Evolutionary conservation across 53 echinoderm and acorn worm genomes (phyloP), one percentile per base, ranked within the genome.

Genomic region (Stichopus horrens): DNA sequence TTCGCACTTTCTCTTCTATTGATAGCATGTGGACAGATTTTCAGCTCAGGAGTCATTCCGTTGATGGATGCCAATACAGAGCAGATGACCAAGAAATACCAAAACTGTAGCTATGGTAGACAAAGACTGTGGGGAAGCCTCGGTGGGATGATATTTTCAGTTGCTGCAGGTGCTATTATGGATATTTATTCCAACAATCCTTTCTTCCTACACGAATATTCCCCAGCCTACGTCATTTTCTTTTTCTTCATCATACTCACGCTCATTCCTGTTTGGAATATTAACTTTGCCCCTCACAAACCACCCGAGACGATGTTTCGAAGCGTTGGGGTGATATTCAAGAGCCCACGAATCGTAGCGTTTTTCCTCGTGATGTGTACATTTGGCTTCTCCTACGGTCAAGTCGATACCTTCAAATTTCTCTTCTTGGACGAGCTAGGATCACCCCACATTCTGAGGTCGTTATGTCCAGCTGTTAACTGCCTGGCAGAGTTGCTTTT

Each of bases 41-140:
- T 87, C 74, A 87, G 74, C 58, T 74, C 87, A 19, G 87, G 87
- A 0, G 87, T 87, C 7, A 57, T 74, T 10, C 86, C 86, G 11
- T 19, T 92, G 13, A 58, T 92, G 60, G 92, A 92, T 56, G 89
- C 89, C 53, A 86, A 85, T 19, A 85, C 89, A 16, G 75, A 86
- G 18, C 78, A 86, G 81, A 52, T 92, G 65, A 52, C 76, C 4
- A 55, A 89, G 57, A 74, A 77, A 4, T 84, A 89, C 52, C 20
- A 20, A 13, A 54, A 54, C 5, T 52, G 71, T 7, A 86, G 86
- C 89, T 92, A 86, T 74, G 92, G 92, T 16, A 86, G 89, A 83
- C 95, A 95, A 76, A 83, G 95, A 11, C 63, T 95, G 5, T 95
- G 95, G 95, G 95, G 93, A 37, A 93, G 91, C 56, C 59, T 93